These are phyloP conservation scores for Epirrita christyi DNA, from an alignment of 2,888 invertebrate species.

Conservation along the genomic window DNA sequence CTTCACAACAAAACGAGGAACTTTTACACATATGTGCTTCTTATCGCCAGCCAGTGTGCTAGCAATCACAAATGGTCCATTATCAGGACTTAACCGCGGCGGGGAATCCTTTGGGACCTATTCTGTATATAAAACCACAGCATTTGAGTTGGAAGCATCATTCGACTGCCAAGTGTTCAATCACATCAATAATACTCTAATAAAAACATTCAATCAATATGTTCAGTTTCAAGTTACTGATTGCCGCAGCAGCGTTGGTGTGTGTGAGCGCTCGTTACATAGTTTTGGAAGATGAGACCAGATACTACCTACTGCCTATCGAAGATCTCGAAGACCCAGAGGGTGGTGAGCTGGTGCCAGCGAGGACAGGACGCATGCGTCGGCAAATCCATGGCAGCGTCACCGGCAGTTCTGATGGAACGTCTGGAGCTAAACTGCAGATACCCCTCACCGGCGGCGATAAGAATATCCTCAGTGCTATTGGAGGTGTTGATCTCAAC, in stretches of 20 bases:
- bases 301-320: no score
- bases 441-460: constrained; percentile 50
- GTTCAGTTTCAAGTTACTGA: constrained; percentile 14
- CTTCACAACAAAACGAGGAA: no score
- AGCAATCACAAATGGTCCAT: no score
- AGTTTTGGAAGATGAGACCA: no score
- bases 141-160: constrained; percentile 8
- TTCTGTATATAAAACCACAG: constrained; percentile 2
- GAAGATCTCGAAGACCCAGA: no score
- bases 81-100: no score
- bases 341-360: no score
- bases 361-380: no score
- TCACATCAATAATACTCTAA: not conserved
- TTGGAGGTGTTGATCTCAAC: constrained; percentile 43
- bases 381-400: constrained; percentile 43
- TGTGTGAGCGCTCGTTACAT: constrained; percentile 26
- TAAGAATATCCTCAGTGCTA: constrained; percentile 48
- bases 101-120: constrained; percentile 6
- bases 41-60: no score
- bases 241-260: constrained; percentile 13
- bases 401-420: constrained; percentile 44
- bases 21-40: no score
- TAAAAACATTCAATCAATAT: not conserved
- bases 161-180: not conserved
- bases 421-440: constrained; percentile 39